Evolutionary conservation across 1,140 invertebrate genomes (phyloP), one percentile per base, ranked within the genome.

Genomic region (Arctopsyche grandis): DNA sequence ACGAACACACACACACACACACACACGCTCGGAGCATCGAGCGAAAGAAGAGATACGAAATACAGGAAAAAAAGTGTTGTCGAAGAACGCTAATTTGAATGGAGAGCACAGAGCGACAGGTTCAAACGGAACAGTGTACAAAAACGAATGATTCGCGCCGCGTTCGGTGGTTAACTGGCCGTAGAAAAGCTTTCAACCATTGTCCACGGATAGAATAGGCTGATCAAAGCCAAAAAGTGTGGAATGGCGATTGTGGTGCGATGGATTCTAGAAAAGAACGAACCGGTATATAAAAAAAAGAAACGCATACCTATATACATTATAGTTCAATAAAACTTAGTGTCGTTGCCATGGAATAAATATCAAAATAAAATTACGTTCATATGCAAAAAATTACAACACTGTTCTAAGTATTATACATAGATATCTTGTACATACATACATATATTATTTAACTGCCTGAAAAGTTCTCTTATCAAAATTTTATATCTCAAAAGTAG

Each of bases 101-200:
- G 22, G 26, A 22, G 69, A 71, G 29, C n/a, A 71, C 69, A 38
- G 24, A 66, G 24, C 63, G 63, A 66, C 63, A 66, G 63, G 24
- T 66, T 66, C 63, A 56, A 66, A 66, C 63, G 63, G 63, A 66
- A 66, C 24, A 21, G 52, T 5, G 63, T 14, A 66, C 19, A 66
- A 66, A 66, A 66, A 66, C 63, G 1, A 24, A 12, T 24, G 63
- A 66, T 38, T 38, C 29, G 29, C 29, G 29, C 29, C 29, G 29
- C 29, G 29, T 38, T 38, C 29, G 16, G 12, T 24, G 63, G 16
- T 26, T 26, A 66, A 26, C 16, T 19, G 29, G 63, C 63, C 24
- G 24, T 66, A 66, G 63, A 66, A 66, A 66, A 66, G 63, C 16
- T 26, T 14, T 66, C 63, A 38, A 7, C 29, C 29, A 38, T 38